Evolutionary conservation across 2,888 invertebrate genomes (phyloP).

Genomic region (Tyria jacobaeae): DNA sequence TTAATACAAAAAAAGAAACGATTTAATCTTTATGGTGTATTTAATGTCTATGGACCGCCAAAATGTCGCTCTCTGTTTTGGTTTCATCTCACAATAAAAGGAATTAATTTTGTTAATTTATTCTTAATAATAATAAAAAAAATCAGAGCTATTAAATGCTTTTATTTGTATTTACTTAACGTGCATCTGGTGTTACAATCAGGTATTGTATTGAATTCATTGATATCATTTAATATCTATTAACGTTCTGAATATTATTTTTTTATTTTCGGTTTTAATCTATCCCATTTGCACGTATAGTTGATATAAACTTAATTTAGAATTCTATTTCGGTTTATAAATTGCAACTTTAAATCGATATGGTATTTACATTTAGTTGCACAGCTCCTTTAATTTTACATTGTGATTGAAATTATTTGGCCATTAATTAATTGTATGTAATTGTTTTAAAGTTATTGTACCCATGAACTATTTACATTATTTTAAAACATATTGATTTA

Average conservation of each 20-base stretch:
- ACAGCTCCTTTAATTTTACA: slow-evolving; percentile 21
- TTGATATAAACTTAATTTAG: slow-evolving; percentile 8
- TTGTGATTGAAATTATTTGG: slow-evolving; percentile 28
- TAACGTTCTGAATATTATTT: slow-evolving; percentile 51
- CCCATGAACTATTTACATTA: not conserved
- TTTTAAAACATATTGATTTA: not conserved
- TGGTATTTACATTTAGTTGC: not conserved
- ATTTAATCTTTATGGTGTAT: slow-evolving; percentile 20
- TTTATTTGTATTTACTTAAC: slow-evolving; percentile 55
- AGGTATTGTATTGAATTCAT: slow-evolving; percentile 38
- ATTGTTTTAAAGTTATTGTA: not conserved
- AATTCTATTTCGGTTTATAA: not conserved
- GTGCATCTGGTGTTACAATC: slow-evolving; percentile 36
- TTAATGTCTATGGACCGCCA: slow-evolving; percentile 66
- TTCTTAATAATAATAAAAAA: slow-evolving; percentile 60
- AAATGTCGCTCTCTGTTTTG: slow-evolving; percentile 85
- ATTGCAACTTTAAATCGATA: not conserved
- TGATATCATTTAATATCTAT: slow-evolving; percentile 29
- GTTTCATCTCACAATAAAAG: slow-evolving; percentile 74
- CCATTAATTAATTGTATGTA: slow-evolving; percentile 16
- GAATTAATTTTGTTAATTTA: slow-evolving; percentile 73
- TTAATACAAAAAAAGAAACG: not conserved
- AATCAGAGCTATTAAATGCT: slow-evolving; percentile 51
- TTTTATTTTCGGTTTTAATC: slow-evolving; percentile 49
- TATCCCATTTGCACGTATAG: slow-evolving; percentile 41